Evolutionary conservation across 2,888 invertebrate genomes (phyloP).

Genomic region (Aleiodes alternator): DNA sequence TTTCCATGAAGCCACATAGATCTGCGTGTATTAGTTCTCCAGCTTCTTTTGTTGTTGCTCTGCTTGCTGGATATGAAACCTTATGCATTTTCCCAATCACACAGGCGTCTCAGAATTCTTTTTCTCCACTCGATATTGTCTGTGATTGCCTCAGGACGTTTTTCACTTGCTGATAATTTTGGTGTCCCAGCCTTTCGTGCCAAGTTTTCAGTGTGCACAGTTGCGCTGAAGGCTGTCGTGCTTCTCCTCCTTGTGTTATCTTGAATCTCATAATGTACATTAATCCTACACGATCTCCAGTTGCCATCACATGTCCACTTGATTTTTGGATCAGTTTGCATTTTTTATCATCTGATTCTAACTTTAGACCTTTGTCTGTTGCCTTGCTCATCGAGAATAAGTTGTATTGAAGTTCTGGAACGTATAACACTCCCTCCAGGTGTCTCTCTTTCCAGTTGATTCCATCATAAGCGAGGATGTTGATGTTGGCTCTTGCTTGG

Average conservation of each 20-base stretch:
- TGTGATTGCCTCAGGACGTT: slow-evolving; percentile 32
- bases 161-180: slow-evolving; percentile 45
- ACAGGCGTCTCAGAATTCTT: slow-evolving; percentile 44
- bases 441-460: slow-evolving; percentile 48
- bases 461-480: slow-evolving; percentile 52
- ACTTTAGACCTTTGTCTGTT: slow-evolving; percentile 46
- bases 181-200: slow-evolving; percentile 52
- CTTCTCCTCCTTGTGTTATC: slow-evolving; percentile 9
- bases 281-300: slow-evolving; percentile 45
- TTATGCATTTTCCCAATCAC: slow-evolving; percentile 49
- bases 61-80: slow-evolving; percentile 46
- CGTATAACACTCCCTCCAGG: slow-evolving; percentile 45
- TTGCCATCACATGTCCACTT: slow-evolving; percentile 22
- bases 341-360: slow-evolving; percentile 40
- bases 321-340: slow-evolving; percentile 31
- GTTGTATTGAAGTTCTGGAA: slow-evolving; percentile 50
- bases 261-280: slow-evolving; percentile 50
- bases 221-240: neutral
- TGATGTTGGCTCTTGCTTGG: slow-evolving; percentile 42
- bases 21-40: slow-evolving; percentile 55
- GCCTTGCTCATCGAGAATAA: slow-evolving; percentile 44
- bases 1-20: slow-evolving; percentile 54
- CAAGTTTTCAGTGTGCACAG: slow-evolving; percentile 23
- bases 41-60: slow-evolving; percentile 31
- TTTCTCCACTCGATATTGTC: slow-evolving; percentile 34